Evolutionary conservation across 2,888 invertebrate genomes (phyloP).

Genomic region (Drosophila prolongata): DNA sequence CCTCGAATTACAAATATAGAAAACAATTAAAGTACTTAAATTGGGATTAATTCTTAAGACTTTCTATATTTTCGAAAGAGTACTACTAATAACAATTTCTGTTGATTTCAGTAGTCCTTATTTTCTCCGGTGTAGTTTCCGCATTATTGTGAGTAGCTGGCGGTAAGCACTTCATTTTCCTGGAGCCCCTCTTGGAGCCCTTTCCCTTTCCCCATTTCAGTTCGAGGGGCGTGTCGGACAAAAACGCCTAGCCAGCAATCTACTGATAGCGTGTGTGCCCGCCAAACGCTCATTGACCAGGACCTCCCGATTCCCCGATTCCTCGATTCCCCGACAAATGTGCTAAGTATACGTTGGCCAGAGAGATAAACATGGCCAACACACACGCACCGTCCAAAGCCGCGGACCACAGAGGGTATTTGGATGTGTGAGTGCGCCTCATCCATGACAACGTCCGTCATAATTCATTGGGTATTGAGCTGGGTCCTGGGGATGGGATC

Average conservation of each 20-base stretch:
- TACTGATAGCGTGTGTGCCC: slow-evolving; percentile 45
- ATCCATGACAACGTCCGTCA: slow-evolving; percentile 71
- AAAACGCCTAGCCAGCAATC: slow-evolving; percentile 70
- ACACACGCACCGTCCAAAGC: slow-evolving; percentile 45
- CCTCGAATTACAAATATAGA: too few species aligned
- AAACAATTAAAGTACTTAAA: too few species aligned
- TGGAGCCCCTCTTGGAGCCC: slow-evolving; percentile 26
- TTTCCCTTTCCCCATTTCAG: not conserved
- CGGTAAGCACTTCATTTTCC: slow-evolving; percentile 69
- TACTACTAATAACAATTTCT: not conserved
- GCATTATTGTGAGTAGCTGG: slow-evolving; percentile 30
- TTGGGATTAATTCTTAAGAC: too few species aligned
- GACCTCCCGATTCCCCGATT: not conserved
- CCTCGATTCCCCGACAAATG: slow-evolving; percentile 38
- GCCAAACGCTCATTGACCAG: slow-evolving; percentile 32
- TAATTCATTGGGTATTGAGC: slow-evolving; percentile 60
- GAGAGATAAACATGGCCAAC: slow-evolving; percentile 70
- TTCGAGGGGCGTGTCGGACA: slow-evolving; percentile 62
- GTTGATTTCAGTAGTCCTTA: not conserved
- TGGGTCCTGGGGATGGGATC: slow-evolving; percentile 4
- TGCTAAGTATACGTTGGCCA: slow-evolving; percentile 75
- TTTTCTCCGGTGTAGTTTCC: slow-evolving; percentile 10
- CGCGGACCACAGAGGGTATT: slow-evolving; percentile 42
- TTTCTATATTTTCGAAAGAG: too few species aligned
- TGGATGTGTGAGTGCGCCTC: slow-evolving; percentile 25